Evolutionary conservation across 2,113 vertebrate species (phyloP).

Genomic region (Coreoperca whiteheadi): DNA sequence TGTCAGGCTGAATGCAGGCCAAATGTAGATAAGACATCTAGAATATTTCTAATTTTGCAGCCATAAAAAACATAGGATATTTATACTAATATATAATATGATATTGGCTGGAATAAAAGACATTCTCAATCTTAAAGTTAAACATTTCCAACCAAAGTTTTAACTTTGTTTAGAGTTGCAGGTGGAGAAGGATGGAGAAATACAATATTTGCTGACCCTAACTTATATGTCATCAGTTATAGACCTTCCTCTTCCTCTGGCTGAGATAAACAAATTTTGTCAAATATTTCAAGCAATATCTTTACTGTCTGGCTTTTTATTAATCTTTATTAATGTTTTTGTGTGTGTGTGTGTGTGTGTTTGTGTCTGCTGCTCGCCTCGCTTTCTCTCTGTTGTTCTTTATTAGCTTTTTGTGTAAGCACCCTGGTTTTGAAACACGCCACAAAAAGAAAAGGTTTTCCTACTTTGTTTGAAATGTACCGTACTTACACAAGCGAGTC

Average conservation of each 20-base stretch:
- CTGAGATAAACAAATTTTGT: constrained; percentile 38
- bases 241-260: constrained; percentile 1
- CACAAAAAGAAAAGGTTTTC: constrained; percentile 11
- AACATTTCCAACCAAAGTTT: background rate
- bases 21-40: background rate
- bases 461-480: constrained; percentile 1
- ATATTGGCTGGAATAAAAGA: background rate
- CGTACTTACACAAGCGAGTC: constrained; percentile 4
- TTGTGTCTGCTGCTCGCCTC: constrained; percentile 18
- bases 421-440: constrained; percentile 2
- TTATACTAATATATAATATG: background rate
- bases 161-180: constrained; percentile 7
- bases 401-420: constrained; percentile 48
- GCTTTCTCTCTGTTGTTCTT: constrained; percentile 18
- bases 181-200: background rate
- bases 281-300: constrained; percentile 50
- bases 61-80: background rate
- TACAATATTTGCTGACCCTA: constrained; percentile 12
- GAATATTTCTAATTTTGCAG: background rate
- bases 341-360: constrained; percentile 23
- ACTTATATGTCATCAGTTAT: constrained; percentile 13
- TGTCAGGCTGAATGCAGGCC: background rate
- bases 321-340: constrained; percentile 67
- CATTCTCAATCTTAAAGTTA: too few relatives aligned
- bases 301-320: constrained; percentile 74